Evolutionary conservation across 1,140 invertebrate genomes (phyloP).

Genomic region (Matsumurasca onukii): DNA sequence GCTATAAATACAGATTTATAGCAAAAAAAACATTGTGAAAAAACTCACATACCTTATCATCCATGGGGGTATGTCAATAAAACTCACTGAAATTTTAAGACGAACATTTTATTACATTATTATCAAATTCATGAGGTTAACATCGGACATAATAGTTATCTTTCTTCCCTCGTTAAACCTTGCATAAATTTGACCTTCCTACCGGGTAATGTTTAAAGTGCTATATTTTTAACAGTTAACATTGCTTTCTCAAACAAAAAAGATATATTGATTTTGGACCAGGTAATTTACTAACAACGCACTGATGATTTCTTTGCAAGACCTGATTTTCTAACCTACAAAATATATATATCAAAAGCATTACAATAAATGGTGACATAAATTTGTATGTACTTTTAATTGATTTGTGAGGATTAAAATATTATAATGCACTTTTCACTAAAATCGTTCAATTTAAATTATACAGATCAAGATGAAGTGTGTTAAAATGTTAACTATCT

Average conservation of each 20-base stretch:
- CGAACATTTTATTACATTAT: neutral
- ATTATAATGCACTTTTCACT: neutral
- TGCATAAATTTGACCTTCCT: conserved; percentile 5
- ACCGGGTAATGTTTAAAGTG: neutral
- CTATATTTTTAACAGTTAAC: conserved; percentile 8
- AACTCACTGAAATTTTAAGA: neutral
- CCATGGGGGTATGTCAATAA: neutral
- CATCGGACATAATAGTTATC: neutral
- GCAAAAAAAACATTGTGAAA: too few species aligned
- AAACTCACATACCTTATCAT: too few species aligned
- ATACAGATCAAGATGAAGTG: neutral
- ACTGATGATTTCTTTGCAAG: neutral
- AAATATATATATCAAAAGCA: neutral
- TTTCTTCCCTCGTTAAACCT: neutral
- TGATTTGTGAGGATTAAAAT: neutral
- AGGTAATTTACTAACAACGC: neutral
- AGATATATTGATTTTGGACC: neutral
- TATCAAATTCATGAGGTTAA: conserved; percentile 16
- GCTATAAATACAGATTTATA: too few species aligned
- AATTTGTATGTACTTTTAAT: neutral
- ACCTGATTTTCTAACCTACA: neutral
- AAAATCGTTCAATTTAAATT: neutral
- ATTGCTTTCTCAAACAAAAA: conserved; percentile 1
- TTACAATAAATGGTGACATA: neutral
- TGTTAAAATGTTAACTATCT: neutral